These are phyloP conservation scores for Sminthurinus aureus DNA, from an alignment of 2,888 invertebrate genomes.

Conservation along the genomic window DNA sequence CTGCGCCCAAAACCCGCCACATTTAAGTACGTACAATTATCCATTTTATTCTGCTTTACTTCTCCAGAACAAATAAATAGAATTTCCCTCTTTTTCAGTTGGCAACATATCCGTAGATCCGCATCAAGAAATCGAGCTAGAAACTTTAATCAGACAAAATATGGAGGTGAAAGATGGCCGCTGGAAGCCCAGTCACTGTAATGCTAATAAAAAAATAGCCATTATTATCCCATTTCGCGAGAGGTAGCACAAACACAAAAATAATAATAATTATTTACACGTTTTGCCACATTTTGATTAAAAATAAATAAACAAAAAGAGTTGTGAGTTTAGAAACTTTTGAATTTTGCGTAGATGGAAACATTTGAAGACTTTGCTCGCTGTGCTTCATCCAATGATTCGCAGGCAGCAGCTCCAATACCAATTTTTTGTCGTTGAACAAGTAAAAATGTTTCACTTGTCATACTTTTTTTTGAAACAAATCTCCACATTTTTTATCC, in stretches of 20 bases:
- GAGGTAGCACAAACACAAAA: slow-evolving; percentile 23
- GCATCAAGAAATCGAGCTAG: slow-evolving; percentile 44
- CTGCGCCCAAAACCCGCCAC: slow-evolving; percentile 48
- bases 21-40: slow-evolving; percentile 45
- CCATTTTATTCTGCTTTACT: too few relatives aligned
- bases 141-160: slow-evolving; percentile 41
- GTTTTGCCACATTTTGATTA: too few relatives aligned
- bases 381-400: slow-evolving; percentile 66
- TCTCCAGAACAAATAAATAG: neutral
- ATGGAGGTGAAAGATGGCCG: slow-evolving; percentile 68
- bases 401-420: slow-evolving; percentile 66
- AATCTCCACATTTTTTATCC: neutral
- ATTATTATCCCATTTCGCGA: slow-evolving; percentile 57
- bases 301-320: too few relatives aligned
- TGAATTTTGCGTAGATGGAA: slow-evolving; percentile 61
- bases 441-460: slow-evolving; percentile 61
- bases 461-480: neutral
- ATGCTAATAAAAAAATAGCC: slow-evolving; percentile 76
- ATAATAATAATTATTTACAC: too few relatives aligned
- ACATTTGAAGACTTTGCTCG: slow-evolving; percentile 65
- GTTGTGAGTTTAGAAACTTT: slow-evolving; percentile 2
- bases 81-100: slow-evolving; percentile 27
- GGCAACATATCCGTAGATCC: slow-evolving; percentile 52
- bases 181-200: slow-evolving; percentile 78
- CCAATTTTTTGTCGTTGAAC: slow-evolving; percentile 67